These are phyloP conservation scores for Phthorimaea operculella DNA, from an alignment of 1,140 invertebrate genomes.

Conservation along the genomic window DNA sequence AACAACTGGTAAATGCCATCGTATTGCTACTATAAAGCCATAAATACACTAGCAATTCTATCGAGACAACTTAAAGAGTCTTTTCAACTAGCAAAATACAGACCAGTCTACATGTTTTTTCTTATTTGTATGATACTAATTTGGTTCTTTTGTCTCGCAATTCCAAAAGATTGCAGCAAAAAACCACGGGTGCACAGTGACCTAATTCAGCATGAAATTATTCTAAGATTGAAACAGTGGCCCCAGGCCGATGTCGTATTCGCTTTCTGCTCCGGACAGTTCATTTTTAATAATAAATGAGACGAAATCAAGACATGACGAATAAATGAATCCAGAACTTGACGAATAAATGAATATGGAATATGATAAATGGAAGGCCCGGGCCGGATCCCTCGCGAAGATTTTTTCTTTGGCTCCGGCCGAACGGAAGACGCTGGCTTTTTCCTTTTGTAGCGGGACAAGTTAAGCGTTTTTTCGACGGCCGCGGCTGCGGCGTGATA, in stretches of 20 bases:
- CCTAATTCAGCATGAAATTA: conserved; percentile 62
- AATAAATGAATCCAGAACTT: conserved; percentile 70
- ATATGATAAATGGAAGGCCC: conserved; percentile 66
- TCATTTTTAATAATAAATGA: conserved; percentile 71
- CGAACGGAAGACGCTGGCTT: conserved; percentile 66
- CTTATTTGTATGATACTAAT: not conserved
- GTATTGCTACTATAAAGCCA: too few relatives aligned
- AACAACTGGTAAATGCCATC: too few relatives aligned
- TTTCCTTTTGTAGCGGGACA: conserved; percentile 66
- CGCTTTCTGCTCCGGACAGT: conserved; percentile 63
- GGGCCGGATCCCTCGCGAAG: conserved; percentile 55
- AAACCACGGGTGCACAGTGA: conserved; percentile 25
- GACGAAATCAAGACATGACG: conserved; percentile 69
- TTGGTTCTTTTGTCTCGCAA: not conserved
- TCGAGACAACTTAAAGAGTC: too few relatives aligned
- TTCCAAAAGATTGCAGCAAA: conserved; percentile 10
- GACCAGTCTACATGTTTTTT: too few relatives aligned
- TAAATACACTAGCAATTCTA: too few relatives aligned
- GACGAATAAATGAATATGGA: conserved; percentile 69
- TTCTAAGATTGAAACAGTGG: conserved; percentile 63
- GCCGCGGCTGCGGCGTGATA: conserved; percentile 52
- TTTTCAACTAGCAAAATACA: too few relatives aligned
- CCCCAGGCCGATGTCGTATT: conserved; percentile 47
- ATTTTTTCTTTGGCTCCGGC: conserved; percentile 64
- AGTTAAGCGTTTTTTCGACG: conserved; percentile 66